These are phyloP conservation scores for Lottia scabra DNA, from an alignment of 2,888 invertebrate genomes.

Conservation along the genomic window DNA sequence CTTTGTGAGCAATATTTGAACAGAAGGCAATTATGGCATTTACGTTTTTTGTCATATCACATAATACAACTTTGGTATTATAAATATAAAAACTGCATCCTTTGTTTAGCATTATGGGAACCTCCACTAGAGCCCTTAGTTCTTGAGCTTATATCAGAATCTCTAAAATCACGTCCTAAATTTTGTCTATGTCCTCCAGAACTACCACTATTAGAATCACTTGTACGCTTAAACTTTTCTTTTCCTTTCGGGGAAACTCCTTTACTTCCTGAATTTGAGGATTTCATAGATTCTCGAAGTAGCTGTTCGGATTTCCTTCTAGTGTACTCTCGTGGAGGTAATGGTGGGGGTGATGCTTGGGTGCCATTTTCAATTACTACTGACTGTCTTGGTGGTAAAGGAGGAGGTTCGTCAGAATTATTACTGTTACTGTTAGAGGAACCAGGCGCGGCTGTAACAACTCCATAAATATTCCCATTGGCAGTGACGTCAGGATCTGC, in stretches of 20 bases:
- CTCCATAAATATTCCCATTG: not conserved
- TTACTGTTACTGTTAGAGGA: not conserved
- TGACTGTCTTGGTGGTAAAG: conserved; percentile 12
- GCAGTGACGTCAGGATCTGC: not conserved
- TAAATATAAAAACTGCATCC: conserved; percentile 34
- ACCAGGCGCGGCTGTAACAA: not conserved
- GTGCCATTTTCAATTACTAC: not conserved
- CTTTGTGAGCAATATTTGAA: too few relatives aligned
- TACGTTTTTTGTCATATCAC: too few relatives aligned
- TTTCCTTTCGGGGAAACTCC: not conserved
- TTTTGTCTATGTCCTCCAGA: conserved; percentile 20
- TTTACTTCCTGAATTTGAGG: not conserved
- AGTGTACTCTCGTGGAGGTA: not conserved
- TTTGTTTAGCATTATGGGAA: conserved; percentile 24
- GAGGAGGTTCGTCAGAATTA: conserved; percentile 8
- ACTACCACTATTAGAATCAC: conserved; percentile 26
- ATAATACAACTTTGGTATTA: conserved; percentile 4
- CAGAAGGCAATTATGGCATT: too few relatives aligned
- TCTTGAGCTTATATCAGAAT: conserved; percentile 35
- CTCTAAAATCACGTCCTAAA: conserved; percentile 32
- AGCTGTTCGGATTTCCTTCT: not conserved
- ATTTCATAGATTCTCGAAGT: not conserved
- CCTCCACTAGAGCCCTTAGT: conserved; percentile 27
- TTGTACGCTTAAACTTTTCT: conserved; percentile 13
- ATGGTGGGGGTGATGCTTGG: conserved; percentile 9